Conservation (phyloP, 1,140 invertebrate species). For the Nymphalis io region DNA sequence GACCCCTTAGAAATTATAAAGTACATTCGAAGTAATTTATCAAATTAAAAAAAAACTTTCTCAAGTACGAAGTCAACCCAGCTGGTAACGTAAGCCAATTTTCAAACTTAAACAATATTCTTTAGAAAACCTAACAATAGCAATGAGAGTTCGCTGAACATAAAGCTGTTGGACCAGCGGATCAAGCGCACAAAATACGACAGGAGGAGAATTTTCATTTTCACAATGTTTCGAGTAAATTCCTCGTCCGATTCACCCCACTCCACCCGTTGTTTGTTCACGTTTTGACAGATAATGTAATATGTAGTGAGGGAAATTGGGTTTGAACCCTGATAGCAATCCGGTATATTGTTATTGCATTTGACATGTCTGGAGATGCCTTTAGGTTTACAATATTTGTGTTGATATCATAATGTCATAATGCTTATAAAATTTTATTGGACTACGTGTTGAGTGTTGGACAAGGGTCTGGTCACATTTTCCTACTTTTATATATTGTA, state of each 20-base stretch:
- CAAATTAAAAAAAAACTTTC: neutral
- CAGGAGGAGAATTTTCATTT: conserved; percentile 35
- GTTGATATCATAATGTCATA: conserved; percentile 12
- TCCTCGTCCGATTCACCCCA: conserved; percentile 41
- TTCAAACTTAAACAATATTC: conserved; percentile 9
- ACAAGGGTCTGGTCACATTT: neutral
- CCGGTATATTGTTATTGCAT: conserved; percentile 44
- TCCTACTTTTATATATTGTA: neutral
- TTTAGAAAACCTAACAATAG: conserved; percentile 8
- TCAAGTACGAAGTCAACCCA: neutral
- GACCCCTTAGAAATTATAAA: too few species aligned
- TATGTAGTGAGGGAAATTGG: conserved; percentile 59
- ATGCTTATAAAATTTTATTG: conserved; percentile 21
- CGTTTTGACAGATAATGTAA: conserved; percentile 61
- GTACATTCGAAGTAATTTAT: too few species aligned
- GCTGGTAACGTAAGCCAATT: conserved; percentile 6
- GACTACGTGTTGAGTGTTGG: conserved; percentile 3
- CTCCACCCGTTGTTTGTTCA: conserved; percentile 47
- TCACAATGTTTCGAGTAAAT: conserved; percentile 33
- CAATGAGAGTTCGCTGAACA: neutral
- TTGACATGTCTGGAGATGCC: conserved; percentile 40
- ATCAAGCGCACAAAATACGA: conserved; percentile 14
- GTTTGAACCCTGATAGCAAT: conserved; percentile 44
- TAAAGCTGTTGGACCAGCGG: conserved; percentile 19
- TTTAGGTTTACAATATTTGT: conserved; percentile 27